Percentiles rank a stretch among this genome's conserved stretches.
Conservation (phyloP, 2,113 vertebrate genomes). For the Rhinolophus ferrumequinum region DNA sequence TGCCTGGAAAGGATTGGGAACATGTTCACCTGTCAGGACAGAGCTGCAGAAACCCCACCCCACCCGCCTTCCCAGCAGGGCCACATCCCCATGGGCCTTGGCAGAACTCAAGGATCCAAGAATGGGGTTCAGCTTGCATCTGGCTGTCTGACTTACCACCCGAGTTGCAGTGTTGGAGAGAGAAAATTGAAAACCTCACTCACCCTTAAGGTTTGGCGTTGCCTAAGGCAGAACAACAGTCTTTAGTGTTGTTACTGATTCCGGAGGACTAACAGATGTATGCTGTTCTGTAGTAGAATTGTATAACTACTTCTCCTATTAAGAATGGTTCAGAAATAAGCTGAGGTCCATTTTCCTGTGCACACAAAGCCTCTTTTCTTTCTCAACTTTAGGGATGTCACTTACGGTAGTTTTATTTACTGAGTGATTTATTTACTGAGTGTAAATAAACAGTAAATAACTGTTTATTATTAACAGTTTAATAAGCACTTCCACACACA, state of each 20-base stretch:
- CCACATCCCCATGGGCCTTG: neutral
- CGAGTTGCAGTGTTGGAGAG: neutral
- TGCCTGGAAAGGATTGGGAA: neutral
- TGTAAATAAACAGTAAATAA: too few relatives aligned
- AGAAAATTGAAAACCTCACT: neutral
- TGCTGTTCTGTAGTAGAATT: neutral
- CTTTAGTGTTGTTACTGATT: neutral
- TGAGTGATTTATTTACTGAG: neutral
- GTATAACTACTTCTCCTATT: neutral
- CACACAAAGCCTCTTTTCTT: neutral
- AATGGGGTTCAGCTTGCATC: neutral
- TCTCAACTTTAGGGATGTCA: neutral
- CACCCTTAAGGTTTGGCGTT: neutral
- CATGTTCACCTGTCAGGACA: neutral
- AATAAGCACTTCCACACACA: neutral
- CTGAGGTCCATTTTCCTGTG: neutral
- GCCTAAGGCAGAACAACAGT: neutral
- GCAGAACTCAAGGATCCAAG: neutral
- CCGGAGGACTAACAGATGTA: neutral
- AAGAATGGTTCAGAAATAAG: conserved; percentile 16
- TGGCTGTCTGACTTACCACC: neutral
- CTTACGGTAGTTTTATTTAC: neutral
- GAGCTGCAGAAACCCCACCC: neutral
- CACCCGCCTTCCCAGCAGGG: neutral
- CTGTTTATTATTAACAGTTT: neutral